Conservation (phyloP, 1,140 invertebrate species). For the Zeugodacus cucurbitae region DNA sequence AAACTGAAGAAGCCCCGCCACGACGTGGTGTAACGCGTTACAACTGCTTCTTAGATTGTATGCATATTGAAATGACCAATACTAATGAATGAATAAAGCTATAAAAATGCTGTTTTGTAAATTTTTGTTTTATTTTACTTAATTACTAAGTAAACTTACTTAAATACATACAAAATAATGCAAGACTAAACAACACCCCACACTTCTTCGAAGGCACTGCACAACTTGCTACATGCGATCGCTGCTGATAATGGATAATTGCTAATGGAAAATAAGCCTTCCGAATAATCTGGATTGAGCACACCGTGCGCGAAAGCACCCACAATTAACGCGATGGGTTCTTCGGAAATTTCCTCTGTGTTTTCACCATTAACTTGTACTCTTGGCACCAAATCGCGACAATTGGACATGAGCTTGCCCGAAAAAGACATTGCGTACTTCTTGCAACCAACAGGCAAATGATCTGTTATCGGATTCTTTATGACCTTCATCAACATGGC, state of each 20-base stretch:
- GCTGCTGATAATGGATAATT: conserved; percentile 97
- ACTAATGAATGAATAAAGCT: conserved; percentile 22
- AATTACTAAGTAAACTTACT: conserved; percentile 1
- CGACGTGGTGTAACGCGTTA: not conserved
- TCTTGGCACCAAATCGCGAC: conserved; percentile 82
- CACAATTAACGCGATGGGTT: conserved; percentile 90
- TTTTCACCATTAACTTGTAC: not conserved
- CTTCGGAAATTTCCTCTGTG: conserved; percentile 49
- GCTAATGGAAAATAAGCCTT: conserved; percentile 91
- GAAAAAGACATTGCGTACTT: conserved; percentile 94
- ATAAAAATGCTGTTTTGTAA: not conserved
- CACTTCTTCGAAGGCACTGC: conserved; percentile 95
- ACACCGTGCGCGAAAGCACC: conserved; percentile 98
- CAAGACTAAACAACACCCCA: conserved; percentile 83
- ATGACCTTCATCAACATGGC: conserved; percentile 97
- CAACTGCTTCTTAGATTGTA: not conserved
- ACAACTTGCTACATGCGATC: conserved; percentile 96
- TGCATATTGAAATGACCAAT: not conserved
- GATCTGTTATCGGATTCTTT: conserved; percentile 95
- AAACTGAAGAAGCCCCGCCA: not conserved
- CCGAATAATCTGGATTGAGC: conserved; percentile 90
- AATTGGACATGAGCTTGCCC: conserved; percentile 80
- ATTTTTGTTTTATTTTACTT: conserved; percentile 7
- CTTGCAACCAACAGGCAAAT: conserved; percentile 93
- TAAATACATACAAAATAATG: not conserved